A percentile compares a stretch with the other conserved stretches of the same genome.
Conservation (phyloP, 2,888 invertebrate genomes). For the Falcaria lacertinaria region DNA sequence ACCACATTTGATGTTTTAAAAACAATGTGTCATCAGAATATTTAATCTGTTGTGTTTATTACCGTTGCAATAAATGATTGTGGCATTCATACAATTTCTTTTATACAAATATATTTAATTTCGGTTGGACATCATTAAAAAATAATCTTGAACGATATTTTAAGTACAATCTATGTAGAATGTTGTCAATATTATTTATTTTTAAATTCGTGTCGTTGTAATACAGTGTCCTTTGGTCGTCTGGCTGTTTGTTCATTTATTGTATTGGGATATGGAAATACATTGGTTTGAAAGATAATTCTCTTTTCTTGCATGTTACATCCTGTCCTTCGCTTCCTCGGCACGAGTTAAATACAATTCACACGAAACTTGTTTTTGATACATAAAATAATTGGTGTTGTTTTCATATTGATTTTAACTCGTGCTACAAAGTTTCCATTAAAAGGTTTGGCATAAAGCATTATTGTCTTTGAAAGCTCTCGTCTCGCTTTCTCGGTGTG, state of each 20-base stretch:
- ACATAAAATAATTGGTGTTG: no score
- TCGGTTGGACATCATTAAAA: no score
- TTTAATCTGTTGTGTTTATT: no score
- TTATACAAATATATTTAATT: no score
- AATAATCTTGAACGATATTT: no score
- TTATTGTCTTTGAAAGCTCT: slow-evolving; percentile 7
- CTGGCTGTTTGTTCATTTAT: slow-evolving; percentile 62
- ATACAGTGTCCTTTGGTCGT: slow-evolving; percentile 46
- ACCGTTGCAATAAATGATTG: no score
- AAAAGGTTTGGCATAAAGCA: background rate
- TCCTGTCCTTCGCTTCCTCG: slow-evolving; percentile 46
- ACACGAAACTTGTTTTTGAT: no score
- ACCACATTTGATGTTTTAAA: no score
- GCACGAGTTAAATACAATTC: slow-evolving; percentile 35
- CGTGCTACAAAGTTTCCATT: slow-evolving; percentile 26
- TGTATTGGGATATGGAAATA: slow-evolving; percentile 73
- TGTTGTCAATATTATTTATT: background rate
- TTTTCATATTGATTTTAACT: no score
- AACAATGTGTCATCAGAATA: no score
- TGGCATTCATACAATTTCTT: no score
- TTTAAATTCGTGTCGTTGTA: slow-evolving; percentile 16
- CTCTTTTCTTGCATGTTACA: slow-evolving; percentile 75
- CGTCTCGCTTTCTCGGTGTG: slow-evolving; percentile 27
- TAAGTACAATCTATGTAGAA: no score
- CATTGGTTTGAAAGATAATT: slow-evolving; percentile 61